Evolutionary conservation across 2,113 vertebrate genomes (phyloP).

Genomic region (Capreolus pygargus): DNA sequence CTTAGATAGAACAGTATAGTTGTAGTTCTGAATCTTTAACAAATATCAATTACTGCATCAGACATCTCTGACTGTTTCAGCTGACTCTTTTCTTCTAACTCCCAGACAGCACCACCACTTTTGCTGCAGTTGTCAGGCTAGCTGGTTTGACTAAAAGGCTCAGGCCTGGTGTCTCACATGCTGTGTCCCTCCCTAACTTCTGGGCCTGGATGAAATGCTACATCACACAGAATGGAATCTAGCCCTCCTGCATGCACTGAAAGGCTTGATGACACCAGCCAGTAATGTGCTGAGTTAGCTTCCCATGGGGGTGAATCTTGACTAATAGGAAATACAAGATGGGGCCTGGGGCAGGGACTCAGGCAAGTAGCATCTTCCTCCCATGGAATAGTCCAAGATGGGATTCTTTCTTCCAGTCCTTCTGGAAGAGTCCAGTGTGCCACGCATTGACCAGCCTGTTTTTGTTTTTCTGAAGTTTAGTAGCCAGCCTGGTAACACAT

Average conservation of each 20-base stretch:
- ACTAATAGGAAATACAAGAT: not conserved
- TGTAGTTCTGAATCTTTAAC: not conserved
- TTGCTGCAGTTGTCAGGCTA: too few relatives aligned
- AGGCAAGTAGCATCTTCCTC: not conserved
- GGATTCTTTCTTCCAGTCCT: not conserved
- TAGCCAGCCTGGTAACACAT: not conserved
- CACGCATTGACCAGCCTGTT: not conserved
- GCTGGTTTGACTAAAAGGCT: not conserved
- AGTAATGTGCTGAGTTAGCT: not conserved
- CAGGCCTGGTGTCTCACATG: not conserved
- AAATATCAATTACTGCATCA: not conserved
- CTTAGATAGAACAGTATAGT: not conserved
- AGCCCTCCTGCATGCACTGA: too few relatives aligned
- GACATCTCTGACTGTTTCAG: not conserved
- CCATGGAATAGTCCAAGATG: not conserved
- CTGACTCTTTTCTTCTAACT: not conserved
- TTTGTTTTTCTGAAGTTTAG: not conserved
- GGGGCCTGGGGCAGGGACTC: not conserved
- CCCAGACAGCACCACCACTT: not conserved
- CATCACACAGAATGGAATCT: not conserved
- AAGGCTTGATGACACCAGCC: not conserved
- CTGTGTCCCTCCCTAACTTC: not conserved
- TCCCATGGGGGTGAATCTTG: not conserved
- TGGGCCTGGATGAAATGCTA: not conserved
- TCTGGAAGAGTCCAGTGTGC: not conserved